Evolutionary conservation across 2,888 invertebrate species (phyloP), one percentile per base, ranked within the genome.

Genomic region (Pristionchus mayeri): DNA sequence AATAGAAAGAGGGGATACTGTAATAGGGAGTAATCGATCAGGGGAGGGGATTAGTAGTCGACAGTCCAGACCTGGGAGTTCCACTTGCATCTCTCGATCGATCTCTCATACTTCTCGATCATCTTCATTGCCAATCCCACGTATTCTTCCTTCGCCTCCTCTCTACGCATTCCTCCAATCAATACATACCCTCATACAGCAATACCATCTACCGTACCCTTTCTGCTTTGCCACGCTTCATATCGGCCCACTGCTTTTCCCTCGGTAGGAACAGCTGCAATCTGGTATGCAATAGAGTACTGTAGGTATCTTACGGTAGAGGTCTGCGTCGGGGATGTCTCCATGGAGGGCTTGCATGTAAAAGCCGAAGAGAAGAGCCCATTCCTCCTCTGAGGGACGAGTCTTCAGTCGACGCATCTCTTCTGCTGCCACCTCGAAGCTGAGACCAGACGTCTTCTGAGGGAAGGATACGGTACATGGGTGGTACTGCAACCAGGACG

Each of bases 321-420:
- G 50, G n/a, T 89, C 88, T 18, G 84, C 84, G 9, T 86, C 82
- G 9, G 90, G 90, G 75, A 89, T 87, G 81, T 90, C 88, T 1
- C 90, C 90, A 71, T 90, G 90, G 34, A 90, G 84, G 6, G 89
- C 86, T 75, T 90, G 90, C 79, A 89, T 90, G 87, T 90, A 90
- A 21, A 90, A 84, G 18, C 88, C 88, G 81, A 89, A 90, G 54
- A 90, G 84, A 18, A 85, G 84, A 84, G 89, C 75, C 63, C 86
- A 85, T 75, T 90, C 90, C 21, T 85, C 37, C 34, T 89, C 88
- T 16, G 81, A 80, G 3, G 90, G 90, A 24, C 81, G 37, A 9
- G 67, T 84, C 48, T 81, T 82, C 24, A 85, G 84, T 24, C 89
- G 85, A 52, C 90, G 85, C 87, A 89, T 88, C 80, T 90, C 90